A percentile compares a stretch with the other conserved stretches of the same genome.
Conservation (phyloP, 2,113 vertebrate species). For the Xenopus laevis region DNA sequence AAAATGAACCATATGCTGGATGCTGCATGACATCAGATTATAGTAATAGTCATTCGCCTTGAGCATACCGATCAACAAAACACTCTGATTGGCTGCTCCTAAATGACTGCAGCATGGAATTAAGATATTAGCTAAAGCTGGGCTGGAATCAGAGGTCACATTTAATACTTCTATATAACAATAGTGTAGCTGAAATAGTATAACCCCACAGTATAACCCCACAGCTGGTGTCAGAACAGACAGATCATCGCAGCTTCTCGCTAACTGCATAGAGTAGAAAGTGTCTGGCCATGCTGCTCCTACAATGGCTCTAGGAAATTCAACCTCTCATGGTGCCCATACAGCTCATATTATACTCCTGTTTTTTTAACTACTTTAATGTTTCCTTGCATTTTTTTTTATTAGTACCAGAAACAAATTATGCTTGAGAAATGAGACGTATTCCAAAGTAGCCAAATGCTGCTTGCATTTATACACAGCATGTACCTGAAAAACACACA, state of each 20-base stretch:
- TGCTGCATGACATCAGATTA: constrained; percentile 27
- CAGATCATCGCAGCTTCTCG: constrained; percentile 15
- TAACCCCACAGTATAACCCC: constrained; percentile 2
- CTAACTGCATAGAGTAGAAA: constrained; percentile 4
- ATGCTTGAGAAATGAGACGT: too few relatives aligned
- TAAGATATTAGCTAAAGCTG: constrained; percentile 20
- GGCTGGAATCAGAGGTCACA: constrained; percentile 18
- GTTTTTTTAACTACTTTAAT: background rate
- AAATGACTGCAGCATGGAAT: constrained; percentile 2
- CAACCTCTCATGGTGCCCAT: background rate
- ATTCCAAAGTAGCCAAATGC: too few relatives aligned
- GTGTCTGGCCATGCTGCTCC: constrained; percentile 1
- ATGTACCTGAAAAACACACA: too few relatives aligned
- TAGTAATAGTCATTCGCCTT: background rate
- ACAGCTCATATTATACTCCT: background rate
- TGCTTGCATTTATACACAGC: too few relatives aligned
- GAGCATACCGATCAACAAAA: background rate
- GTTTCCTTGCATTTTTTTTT: background rate
- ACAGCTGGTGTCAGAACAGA: constrained; percentile 6
- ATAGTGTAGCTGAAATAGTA: background rate
- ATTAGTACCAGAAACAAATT: too few relatives aligned
- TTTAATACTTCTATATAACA: constrained; percentile 25
- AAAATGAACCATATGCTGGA: constrained; percentile 2
- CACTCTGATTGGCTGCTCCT: constrained; percentile 14
- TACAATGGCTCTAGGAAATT: constrained; percentile 11